Evolutionary conservation across 2,797 vertebrate genomes (phyloP).

Genomic region (Sebastes nivosus): DNA sequence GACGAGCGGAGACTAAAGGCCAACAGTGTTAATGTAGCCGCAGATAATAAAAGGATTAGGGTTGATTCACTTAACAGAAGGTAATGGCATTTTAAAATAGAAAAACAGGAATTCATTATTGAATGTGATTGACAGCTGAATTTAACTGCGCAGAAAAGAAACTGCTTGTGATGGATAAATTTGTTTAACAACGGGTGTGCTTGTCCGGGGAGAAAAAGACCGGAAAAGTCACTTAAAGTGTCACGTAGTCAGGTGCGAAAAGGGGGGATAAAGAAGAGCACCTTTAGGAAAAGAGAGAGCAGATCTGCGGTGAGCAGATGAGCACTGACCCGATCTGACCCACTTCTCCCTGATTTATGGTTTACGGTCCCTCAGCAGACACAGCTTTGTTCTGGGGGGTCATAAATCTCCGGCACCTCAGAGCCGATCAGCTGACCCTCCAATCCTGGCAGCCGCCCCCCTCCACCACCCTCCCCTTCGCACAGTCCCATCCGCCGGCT

Average conservation of each 20-base stretch:
- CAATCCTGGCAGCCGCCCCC: constrained; percentile 39
- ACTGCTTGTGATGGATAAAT: neutral
- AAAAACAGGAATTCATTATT: constrained; percentile 57
- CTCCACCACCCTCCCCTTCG: neutral
- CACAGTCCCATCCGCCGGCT: constrained; percentile 35
- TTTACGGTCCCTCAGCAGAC: constrained; percentile 72
- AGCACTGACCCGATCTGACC: constrained; percentile 80
- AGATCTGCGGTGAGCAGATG: constrained; percentile 68
- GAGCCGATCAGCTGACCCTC: constrained; percentile 75
- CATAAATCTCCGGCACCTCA: constrained; percentile 80
- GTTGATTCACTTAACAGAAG: constrained; percentile 53
- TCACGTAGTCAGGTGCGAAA: neutral
- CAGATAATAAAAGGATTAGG: constrained; percentile 63
- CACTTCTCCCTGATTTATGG: constrained; percentile 84
- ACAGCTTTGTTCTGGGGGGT: constrained; percentile 80
- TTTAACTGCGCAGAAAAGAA: neutral
- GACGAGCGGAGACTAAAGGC: constrained; percentile 62
- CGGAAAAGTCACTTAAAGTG: neutral
- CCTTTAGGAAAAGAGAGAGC: constrained; percentile 44
- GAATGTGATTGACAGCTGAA: constrained; percentile 42
- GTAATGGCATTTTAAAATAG: constrained; percentile 51
- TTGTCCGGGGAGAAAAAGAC: neutral
- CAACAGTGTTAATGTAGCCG: constrained; percentile 55
- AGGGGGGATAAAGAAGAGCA: neutral
- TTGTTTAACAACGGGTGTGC: neutral